Evolutionary conservation across 2,797 vertebrate species (phyloP), one percentile per base, ranked within the genome.

Genomic region (Coregonus sp.): DNA sequence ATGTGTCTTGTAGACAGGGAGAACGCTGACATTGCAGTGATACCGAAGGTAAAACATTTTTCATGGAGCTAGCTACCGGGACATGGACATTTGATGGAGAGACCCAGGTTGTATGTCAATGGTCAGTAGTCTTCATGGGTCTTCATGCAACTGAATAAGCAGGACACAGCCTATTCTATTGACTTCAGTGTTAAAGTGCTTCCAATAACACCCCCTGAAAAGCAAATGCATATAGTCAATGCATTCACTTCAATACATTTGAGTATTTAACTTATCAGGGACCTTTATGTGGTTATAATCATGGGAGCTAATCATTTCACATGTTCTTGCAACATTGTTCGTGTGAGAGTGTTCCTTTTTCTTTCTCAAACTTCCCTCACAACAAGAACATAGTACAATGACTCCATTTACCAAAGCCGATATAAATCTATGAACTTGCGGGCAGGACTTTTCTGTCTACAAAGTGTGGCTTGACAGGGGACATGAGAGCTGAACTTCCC

Each of bases 241-340:
- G 11, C 2, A 12, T 12, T 47, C 9, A 12, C 40, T 47, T 47
- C 40, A 47, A 12, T 9, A 11, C 40, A 12, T 47, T 47, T 47
- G 11, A 47, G 40, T 47, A 47, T 47, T 47, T 47, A 0, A 47
- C 40, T 47, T 40, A 40, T 40, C 37, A 37, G 35, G 35, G 35
- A 5, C 35, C 0, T 1, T 35, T 35, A 5, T 59, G 69, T 59
- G 15, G 12, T 52, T 52, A 16, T 1, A 51, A 11, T 51, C 50
- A 11, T 51, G 3, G 18, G 72, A 80, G n/a, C 77, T 73, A 81
- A 76, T 82, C 56, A 81, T 81, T 80, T 33, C 1, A 69, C 79
- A 61, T 71, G 72, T 14, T 6, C 9, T 72, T 31, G 70, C 35
- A 50, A 76, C 51, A 66, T 81, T 84, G 67, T 65, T 75, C 25